phyloP scores from a whole-genome alignment of 2,113 vertebrate species.

The Pelodiscus sinensis region DNA sequence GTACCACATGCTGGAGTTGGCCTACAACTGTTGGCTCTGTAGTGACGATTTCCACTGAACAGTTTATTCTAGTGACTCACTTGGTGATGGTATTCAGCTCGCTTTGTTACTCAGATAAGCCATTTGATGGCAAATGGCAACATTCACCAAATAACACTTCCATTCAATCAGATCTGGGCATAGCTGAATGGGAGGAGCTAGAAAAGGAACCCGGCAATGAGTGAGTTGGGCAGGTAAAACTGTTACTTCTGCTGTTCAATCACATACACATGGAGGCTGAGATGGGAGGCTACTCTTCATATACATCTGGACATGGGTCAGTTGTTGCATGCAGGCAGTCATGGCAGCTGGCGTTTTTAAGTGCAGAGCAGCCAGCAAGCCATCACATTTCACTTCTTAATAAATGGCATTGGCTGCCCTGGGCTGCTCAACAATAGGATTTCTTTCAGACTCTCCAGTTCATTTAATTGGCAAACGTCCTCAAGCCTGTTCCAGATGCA shows the following conservation, averaged over 20 bases:
- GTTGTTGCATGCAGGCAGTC: neutral
- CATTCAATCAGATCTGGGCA: neutral
- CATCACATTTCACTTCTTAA: neutral
- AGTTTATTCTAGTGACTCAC: neutral
- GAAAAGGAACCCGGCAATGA: neutral
- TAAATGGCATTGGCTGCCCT: neutral
- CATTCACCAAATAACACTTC: neutral
- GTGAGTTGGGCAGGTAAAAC: neutral
- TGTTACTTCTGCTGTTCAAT: neutral
- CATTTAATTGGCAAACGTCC: neutral
- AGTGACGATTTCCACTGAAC: neutral
- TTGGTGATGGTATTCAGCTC: neutral
- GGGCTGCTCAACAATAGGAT: neutral
- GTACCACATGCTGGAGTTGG: fast-evolving
- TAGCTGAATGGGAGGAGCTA: neutral
- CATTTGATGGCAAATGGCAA: fast-evolving
- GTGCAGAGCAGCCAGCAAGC: neutral
- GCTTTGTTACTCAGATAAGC: fast-evolving
- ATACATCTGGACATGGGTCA: fast-evolving
- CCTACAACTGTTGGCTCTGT: neutral
- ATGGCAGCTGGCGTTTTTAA: neutral
- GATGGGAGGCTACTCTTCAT: neutral
- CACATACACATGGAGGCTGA: fast-evolving
- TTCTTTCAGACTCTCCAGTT: slow-evolving; percentile 22
- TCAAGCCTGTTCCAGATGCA: slow-evolving; percentile 8